Conservation (phyloP, 2,797 vertebrate genomes). For the Danio albolineatus region DNA sequence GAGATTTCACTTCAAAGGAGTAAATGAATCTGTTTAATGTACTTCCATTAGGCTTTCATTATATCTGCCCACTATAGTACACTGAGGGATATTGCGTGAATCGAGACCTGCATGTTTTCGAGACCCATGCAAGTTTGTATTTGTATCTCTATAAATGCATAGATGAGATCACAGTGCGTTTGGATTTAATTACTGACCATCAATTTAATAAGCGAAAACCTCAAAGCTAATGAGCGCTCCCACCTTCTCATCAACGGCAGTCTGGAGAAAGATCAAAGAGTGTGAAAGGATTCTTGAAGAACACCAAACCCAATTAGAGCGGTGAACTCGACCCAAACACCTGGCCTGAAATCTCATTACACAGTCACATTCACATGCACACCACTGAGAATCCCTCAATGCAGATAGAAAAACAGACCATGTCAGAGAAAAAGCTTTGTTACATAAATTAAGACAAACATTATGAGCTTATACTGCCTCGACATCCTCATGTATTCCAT, state of each 20-base stretch:
- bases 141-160: background rate
- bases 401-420: background rate
- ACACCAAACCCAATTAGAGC: slow-evolving; percentile 62
- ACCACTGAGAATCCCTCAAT: background rate
- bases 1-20: slow-evolving; percentile 70
- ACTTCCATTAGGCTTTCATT: slow-evolving; percentile 19
- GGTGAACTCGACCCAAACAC: slow-evolving; percentile 56
- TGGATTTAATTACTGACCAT: slow-evolving; percentile 64
- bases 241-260: slow-evolving; percentile 57
- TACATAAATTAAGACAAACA: background rate
- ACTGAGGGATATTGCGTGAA: background rate
- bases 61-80: slow-evolving; percentile 8
- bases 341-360: slow-evolving; percentile 59
- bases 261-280: slow-evolving; percentile 68
- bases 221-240: slow-evolving; percentile 69
- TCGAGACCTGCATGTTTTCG: background rate
- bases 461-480: background rate
- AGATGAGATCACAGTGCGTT: slow-evolving; percentile 8
- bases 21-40: slow-evolving; percentile 64
- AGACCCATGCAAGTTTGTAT: background rate
- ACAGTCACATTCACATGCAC: slow-evolving; percentile 11
- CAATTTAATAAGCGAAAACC: slow-evolving; percentile 60
- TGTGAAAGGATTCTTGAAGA: slow-evolving; percentile 40
- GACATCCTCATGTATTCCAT: background rate
- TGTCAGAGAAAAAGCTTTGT: background rate